Conservation (phyloP, 2,113 vertebrate species). For the Leuciscus idus region DNA sequence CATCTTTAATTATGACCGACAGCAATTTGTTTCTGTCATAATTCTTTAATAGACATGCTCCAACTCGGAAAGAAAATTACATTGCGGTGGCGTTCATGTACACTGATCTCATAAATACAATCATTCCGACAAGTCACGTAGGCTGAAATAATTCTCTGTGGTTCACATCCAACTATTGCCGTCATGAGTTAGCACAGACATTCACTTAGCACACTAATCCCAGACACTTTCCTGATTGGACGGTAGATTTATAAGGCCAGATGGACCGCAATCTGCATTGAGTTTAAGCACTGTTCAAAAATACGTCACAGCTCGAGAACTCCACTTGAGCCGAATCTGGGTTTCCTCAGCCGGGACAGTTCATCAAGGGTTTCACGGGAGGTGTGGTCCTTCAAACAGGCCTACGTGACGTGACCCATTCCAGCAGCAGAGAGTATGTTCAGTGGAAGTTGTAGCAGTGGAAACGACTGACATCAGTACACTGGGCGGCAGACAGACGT, state of each 20-base stretch:
- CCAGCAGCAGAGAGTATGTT: slow-evolving; percentile 18
- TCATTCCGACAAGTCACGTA: background rate
- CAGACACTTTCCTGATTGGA: slow-evolving; percentile 10
- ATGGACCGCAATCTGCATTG: background rate
- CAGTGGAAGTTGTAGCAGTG: background rate
- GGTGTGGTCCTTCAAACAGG: background rate
- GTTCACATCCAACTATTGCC: slow-evolving; percentile 8
- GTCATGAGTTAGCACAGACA: background rate
- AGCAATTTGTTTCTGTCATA: slow-evolving; percentile 6
- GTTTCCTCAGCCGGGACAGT: background rate
- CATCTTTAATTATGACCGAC: slow-evolving; percentile 12
- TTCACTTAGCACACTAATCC: background rate
- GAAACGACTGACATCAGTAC: background rate
- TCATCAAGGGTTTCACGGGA: background rate
- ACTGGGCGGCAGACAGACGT: slow-evolving; percentile 45
- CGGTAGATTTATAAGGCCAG: slow-evolving; percentile 5
- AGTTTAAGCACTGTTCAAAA: background rate
- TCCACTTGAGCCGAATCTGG: background rate
- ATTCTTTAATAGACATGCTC: background rate
- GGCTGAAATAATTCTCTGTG: slow-evolving; percentile 9
- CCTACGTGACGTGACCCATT: background rate
- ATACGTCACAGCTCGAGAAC: background rate
- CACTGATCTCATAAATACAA: slow-evolving; percentile 12
- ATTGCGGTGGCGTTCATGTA: background rate
- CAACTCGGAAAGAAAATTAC: background rate